Conservation (phyloP, 2,888 invertebrate genomes). For the Cosmopolites sordidus region DNA sequence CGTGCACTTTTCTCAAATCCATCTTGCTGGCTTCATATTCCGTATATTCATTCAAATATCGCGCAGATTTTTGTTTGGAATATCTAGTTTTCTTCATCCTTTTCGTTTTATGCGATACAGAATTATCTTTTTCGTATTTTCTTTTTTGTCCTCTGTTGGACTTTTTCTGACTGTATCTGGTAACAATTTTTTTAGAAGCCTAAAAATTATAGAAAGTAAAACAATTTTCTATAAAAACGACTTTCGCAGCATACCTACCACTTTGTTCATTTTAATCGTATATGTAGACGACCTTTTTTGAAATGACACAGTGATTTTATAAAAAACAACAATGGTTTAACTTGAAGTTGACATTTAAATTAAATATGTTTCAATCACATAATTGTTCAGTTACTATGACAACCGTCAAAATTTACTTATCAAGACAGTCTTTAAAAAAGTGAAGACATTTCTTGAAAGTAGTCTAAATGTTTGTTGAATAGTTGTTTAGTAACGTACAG, state of each 20-base stretch:
- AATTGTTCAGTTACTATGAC: too few relatives aligned
- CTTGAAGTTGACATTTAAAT: too few relatives aligned
- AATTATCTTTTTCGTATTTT: slow-evolving; percentile 13
- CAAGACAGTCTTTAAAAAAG: too few relatives aligned
- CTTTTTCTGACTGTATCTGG: slow-evolving; percentile 6
- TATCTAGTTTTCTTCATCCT: slow-evolving; percentile 17
- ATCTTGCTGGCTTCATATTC: slow-evolving; percentile 27
- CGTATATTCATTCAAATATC: slow-evolving; percentile 18
- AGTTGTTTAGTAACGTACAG: too few relatives aligned
- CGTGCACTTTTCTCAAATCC: slow-evolving; percentile 17
- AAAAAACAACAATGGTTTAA: background rate
- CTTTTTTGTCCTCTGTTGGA: slow-evolving; percentile 10
- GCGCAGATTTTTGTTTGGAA: slow-evolving; percentile 13
- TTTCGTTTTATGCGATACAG: slow-evolving; percentile 10
- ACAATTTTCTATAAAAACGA: background rate
- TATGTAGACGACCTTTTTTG: slow-evolving; percentile 1
- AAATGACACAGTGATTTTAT: slow-evolving; percentile 7
- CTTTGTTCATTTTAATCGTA: slow-evolving; percentile 24
- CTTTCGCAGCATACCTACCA: slow-evolving; percentile 17
- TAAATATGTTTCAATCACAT: too few relatives aligned
- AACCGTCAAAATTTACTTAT: too few relatives aligned
- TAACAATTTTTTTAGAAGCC: slow-evolving; percentile 16
- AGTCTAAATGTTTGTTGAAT: too few relatives aligned
- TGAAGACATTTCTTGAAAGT: too few relatives aligned
- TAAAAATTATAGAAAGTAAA: background rate